Conservation (phyloP, 2,888 invertebrate genomes). For the Shargacucullia verbasci region DNA sequence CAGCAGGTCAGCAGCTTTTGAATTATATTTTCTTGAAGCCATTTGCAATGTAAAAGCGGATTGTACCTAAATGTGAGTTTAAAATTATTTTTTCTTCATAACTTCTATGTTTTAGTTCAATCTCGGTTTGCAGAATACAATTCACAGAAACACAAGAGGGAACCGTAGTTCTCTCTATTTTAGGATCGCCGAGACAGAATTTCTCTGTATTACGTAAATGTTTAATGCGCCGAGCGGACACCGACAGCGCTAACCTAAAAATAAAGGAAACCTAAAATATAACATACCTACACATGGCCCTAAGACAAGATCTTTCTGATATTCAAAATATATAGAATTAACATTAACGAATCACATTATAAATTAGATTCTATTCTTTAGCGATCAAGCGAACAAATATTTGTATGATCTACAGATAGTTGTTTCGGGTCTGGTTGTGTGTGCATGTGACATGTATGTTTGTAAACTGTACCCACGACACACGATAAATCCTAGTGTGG, state of each 20-base stretch:
- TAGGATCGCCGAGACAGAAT: conserved; percentile 30
- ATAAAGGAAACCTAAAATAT: conserved; percentile 35
- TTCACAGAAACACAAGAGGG: conserved; percentile 30
- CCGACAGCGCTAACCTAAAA: conserved; percentile 23
- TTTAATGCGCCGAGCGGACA: conserved; percentile 30
- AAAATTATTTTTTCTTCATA: too few species aligned
- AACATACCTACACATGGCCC: neutral
- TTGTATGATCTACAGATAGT: too few species aligned
- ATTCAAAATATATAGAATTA: too few species aligned
- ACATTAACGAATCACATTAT: too few species aligned
- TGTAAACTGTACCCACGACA: too few species aligned
- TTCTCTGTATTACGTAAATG: conserved; percentile 39
- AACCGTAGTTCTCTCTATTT: conserved; percentile 28
- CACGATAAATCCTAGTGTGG: too few species aligned
- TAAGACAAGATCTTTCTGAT: neutral
- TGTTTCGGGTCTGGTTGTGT: too few species aligned
- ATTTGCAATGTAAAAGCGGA: conserved; percentile 32
- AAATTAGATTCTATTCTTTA: too few species aligned
- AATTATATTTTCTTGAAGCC: conserved; percentile 24
- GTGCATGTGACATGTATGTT: too few species aligned
- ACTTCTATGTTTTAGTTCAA: neutral
- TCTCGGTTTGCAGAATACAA: conserved; percentile 25
- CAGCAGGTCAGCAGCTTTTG: conserved; percentile 9
- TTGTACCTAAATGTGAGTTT: neutral
- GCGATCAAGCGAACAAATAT: too few species aligned